Base-by-base conservation (phyloP, 2,797 vertebrate species). In the Pipistrellus nathusii region DNA sequence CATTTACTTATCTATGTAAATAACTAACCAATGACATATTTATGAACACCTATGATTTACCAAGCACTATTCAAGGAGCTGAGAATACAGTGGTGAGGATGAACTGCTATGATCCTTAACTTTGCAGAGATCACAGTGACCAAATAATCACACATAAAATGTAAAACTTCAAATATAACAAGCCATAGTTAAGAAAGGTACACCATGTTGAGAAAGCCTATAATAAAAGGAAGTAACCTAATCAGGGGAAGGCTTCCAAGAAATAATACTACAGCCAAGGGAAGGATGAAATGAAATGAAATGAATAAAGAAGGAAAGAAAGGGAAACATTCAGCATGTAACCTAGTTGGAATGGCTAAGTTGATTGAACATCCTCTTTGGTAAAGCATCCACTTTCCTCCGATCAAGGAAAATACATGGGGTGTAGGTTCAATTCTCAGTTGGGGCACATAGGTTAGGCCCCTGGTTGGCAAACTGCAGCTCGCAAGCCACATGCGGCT, bases 61-160 rank as follows among this genome's bases (percentile, higher is more conserved):
- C 57, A 75, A 87, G 17, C 13, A 92, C 15, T 48, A 53, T 21
- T 64, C 59, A 83, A 92, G 66, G 55, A 44, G 78, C 20, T 2
- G 8, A 78, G 35, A 35, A 80, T 55, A 83, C 1, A 80, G 51
- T 20, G 51, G n/a, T 59, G 17, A 85, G 55, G 15, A 89, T 57
- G n/a, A 91, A 46, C 11, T 87, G 23, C 30, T 44, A 62, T 0
- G 14, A 35, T 78, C 12, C 21, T 18, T 69, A 94, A 83, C 17
- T 85, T 35, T 90, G 41, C n/a, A 87, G 68, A 75, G 13, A 18
- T 68, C 46, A 85, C 7, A 82, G 55, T 86, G 77, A 75, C 35
- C 59, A 85, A 94, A 81, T 66, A 51, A 71, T 44, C n/a, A 91
- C 13, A 76, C 41, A 88, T 48, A n/a, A 53, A 73, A 83, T 90